Conservation (phyloP, 2,797 vertebrate genomes). For the Oophaga sylvatica region DNA sequence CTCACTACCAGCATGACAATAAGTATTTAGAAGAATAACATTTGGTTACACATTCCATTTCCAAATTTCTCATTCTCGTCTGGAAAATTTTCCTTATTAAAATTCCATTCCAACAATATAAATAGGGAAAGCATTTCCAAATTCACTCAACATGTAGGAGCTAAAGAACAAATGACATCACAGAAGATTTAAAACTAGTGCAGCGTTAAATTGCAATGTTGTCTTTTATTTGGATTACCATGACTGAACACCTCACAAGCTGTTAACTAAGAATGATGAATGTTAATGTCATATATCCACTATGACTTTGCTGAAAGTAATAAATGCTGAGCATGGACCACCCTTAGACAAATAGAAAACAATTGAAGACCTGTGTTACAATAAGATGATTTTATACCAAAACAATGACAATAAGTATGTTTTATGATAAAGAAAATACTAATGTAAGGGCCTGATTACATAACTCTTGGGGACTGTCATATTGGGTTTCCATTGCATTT, state of each 20-base stretch:
- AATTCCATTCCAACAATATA: neutral
- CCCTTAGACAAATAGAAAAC: neutral
- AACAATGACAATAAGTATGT: no score
- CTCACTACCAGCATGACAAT: neutral
- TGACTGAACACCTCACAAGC: neutral
- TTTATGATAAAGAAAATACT: no score
- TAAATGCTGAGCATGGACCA: neutral
- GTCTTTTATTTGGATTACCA: neutral
- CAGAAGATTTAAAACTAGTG: neutral
- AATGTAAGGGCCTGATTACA: no score
- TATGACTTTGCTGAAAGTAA: slow-evolving; percentile 1
- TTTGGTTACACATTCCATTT: slow-evolving; percentile 23
- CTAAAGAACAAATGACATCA: neutral
- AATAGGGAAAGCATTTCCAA: neutral
- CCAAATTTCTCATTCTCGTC: slow-evolving; percentile 5
- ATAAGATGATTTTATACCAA: neutral
- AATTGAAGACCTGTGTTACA: neutral
- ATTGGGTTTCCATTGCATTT: no score
- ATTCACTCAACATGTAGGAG: neutral
- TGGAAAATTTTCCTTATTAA: slow-evolving; percentile 4
- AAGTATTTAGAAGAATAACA: neutral
- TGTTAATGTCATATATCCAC: neutral
- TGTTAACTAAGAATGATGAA: neutral
- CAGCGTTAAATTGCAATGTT: neutral
- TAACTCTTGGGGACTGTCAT: no score